Evolutionary conservation across 1,140 invertebrate species (phyloP).

Genomic region (Drosophila chauvacae): DNA sequence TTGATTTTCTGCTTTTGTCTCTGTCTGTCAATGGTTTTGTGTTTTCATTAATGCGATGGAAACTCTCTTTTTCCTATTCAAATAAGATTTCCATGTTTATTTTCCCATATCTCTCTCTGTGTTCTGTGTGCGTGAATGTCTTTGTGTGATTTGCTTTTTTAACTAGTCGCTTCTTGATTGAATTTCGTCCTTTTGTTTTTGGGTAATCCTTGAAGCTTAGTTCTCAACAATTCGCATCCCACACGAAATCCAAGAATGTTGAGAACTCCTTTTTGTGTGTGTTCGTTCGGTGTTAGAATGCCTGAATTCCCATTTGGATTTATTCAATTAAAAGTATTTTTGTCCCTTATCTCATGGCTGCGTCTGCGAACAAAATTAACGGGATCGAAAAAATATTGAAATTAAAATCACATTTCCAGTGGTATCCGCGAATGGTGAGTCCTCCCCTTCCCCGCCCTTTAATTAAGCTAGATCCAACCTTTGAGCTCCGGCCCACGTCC

Average conservation of each 20-base stretch:
- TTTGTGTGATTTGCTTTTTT: conserved; percentile 48
- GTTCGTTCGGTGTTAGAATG: conserved; percentile 34
- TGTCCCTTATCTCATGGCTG: conserved; percentile 34
- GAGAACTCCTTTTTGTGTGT: conserved; percentile 30
- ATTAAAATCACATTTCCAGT: conserved; percentile 61
- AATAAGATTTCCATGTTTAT: conserved; percentile 22
- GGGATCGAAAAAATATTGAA: conserved; percentile 40
- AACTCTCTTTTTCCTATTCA: conserved; percentile 18
- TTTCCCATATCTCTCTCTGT: conserved; percentile 10
- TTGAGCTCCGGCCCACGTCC: conserved; percentile 21
- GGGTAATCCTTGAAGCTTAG: conserved; percentile 42
- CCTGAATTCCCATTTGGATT: conserved; percentile 36
- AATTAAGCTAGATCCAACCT: conserved; percentile 16
- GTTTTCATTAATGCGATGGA: conserved; percentile 27
- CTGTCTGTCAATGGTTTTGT: conserved; percentile 19
- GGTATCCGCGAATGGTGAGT: conserved; percentile 85
- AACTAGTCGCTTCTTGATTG: conserved; percentile 49
- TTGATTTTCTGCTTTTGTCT: conserved; percentile 44
- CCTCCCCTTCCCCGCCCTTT: neutral
- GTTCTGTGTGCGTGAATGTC: conserved; percentile 10
- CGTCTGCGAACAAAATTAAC: conserved; percentile 47
- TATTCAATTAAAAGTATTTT: conserved; percentile 47
- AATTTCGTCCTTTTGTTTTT: conserved; percentile 46
- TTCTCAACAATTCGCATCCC: conserved; percentile 42
- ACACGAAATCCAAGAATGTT: conserved; percentile 39